Conservation (phyloP, 2,113 vertebrate species). For the Lophius piscatorius region DNA sequence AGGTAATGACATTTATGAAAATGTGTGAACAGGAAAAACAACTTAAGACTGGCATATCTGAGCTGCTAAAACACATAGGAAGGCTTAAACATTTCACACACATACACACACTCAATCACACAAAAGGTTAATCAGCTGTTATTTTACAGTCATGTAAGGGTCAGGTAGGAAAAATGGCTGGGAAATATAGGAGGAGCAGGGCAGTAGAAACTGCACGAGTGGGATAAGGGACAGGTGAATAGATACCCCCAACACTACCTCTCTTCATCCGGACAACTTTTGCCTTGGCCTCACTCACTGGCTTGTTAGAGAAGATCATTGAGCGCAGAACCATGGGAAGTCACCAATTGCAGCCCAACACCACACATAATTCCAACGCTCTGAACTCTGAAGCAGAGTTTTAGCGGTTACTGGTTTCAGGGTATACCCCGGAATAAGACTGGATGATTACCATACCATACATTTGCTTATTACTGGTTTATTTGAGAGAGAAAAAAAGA, state of each 20-base stretch:
- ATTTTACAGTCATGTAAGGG: slow-evolving; percentile 49
- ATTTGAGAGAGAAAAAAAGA: no score
- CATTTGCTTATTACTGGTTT: no score
- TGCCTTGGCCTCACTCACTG: slow-evolving; percentile 8
- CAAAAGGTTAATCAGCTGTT: slow-evolving; percentile 31
- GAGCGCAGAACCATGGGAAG: slow-evolving; percentile 54
- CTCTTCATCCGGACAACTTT: slow-evolving; percentile 13
- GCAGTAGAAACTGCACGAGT: no score
- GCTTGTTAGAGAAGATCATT: slow-evolving; percentile 52
- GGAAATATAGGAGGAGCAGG: slow-evolving; percentile 2
- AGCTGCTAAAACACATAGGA: slow-evolving; percentile 2
- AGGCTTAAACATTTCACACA: slow-evolving; percentile 17
- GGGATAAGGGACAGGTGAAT: slow-evolving; percentile 4
- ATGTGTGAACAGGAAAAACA: slow-evolving; percentile 26
- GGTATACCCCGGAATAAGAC: no score
- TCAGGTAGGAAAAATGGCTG: slow-evolving; percentile 55
- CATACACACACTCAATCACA: not conserved
- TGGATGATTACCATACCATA: no score
- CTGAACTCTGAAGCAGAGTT: no score
- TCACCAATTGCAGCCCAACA: slow-evolving; percentile 19
- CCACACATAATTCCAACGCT: slow-evolving; percentile 22
- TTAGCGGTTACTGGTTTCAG: no score
- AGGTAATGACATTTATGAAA: slow-evolving; percentile 11
- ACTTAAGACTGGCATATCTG: not conserved
- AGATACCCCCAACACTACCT: slow-evolving; percentile 34